Conservation (phyloP, 2,888 invertebrate species). For the Tridacna crocea region DNA sequence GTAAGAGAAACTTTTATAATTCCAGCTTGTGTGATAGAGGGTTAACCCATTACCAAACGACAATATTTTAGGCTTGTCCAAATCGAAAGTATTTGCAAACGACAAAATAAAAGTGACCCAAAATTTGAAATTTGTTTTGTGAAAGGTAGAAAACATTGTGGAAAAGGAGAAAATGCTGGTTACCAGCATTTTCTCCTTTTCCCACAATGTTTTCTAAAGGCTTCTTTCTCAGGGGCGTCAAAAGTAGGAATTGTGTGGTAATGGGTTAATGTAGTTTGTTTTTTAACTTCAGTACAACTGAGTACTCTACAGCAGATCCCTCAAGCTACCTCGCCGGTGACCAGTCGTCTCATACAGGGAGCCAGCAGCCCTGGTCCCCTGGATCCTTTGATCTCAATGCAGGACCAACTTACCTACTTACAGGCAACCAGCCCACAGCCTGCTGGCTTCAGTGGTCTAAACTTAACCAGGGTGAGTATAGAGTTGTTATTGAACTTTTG, state of each 20-base stretch:
- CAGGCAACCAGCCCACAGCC: conserved; percentile 98
- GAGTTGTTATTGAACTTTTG: not conserved
- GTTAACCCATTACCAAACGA: no score
- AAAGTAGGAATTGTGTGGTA: not conserved
- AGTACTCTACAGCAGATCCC: conserved; percentile 88
- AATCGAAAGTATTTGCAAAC: no score
- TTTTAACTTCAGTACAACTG: conserved; percentile 90
- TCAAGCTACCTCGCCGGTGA: conserved; percentile 85
- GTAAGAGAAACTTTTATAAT: no score
- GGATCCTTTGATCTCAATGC: conserved; percentile 95
- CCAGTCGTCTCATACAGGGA: conserved; percentile 89
- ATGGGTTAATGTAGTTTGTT: not conserved
- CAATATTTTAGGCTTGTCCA: no score
- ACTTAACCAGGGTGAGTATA: conserved; percentile 59
- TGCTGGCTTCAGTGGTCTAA: conserved; percentile 91
- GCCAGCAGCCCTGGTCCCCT: conserved; percentile 97
- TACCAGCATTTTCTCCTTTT: not conserved
- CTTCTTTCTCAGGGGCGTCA: not conserved
- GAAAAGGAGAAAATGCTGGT: not conserved
- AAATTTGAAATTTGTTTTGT: not conserved
- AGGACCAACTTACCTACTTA: conserved; percentile 95
- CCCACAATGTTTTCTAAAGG: not conserved
- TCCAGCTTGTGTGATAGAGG: no score
- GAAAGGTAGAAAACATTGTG: not conserved
- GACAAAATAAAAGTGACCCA: no score